These are phyloP conservation scores for Cyanoderma ruficeps DNA, from an alignment of 2,113 vertebrate genomes.

Conservation along the genomic window DNA sequence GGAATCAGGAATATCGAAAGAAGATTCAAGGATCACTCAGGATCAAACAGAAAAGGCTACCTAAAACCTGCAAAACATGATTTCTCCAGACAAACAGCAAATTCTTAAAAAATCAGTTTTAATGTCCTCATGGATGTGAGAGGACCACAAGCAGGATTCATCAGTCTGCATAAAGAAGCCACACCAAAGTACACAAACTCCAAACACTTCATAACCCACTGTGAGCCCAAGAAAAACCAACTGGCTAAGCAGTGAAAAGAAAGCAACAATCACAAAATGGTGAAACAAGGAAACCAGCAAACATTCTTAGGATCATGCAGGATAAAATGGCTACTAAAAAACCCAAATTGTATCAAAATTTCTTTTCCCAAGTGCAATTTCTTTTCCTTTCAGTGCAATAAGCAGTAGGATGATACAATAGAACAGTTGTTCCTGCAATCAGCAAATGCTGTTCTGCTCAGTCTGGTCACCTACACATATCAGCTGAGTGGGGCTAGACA, in stretches of 20 bases:
- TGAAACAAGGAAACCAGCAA: not conserved
- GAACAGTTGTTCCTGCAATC: not conserved
- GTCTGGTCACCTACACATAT: not conserved
- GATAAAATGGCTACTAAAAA: not conserved
- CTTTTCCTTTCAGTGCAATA: not conserved
- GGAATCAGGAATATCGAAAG: not conserved
- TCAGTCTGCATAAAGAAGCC: not conserved
- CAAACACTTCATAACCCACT: not conserved
- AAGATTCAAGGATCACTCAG: not conserved
- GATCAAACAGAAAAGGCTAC: not conserved
- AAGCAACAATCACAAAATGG: not conserved
- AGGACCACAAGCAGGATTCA: not conserved
- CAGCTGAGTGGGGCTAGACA: not conserved
- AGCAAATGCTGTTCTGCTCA: not conserved
- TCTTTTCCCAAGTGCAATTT: not conserved
- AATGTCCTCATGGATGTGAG: rapidly evolving
- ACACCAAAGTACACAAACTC: not conserved
- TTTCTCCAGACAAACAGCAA: not conserved
- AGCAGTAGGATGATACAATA: not conserved
- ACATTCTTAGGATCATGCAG: not conserved
- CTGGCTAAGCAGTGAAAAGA: not conserved
- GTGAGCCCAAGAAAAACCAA: not conserved
- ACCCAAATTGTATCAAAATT: not conserved
- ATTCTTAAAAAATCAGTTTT: not conserved
- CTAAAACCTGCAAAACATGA: not conserved